Conservation (phyloP, 2,113 vertebrate genomes). For the Psilopogon haemacephalus region DNA sequence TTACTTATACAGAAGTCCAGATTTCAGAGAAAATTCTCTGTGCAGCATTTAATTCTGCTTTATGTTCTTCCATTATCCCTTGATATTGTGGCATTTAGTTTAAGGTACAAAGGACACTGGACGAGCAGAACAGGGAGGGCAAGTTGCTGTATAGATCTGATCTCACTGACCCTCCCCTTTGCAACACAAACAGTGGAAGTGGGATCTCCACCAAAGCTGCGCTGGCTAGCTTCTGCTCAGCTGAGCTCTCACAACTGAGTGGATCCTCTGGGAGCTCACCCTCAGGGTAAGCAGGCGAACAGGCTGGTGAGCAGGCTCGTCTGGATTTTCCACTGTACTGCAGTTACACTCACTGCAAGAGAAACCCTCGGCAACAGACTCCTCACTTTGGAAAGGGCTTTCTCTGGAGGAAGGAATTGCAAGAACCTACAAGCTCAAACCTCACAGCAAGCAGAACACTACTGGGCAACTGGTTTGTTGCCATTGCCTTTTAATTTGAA, state of each 20-base stretch:
- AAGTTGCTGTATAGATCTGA: background rate
- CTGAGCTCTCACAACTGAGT: background rate
- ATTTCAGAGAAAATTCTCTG: background rate
- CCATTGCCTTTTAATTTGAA: background rate
- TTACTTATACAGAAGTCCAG: background rate
- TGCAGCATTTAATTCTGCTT: background rate
- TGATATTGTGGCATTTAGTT: background rate
- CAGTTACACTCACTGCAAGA: background rate
- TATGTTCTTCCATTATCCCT: background rate
- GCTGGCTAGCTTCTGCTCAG: background rate
- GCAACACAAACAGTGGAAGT: background rate
- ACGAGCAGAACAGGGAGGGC: background rate
- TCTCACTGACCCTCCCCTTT: background rate
- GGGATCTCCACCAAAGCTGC: background rate
- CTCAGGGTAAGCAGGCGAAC: background rate
- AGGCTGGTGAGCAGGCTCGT: background rate
- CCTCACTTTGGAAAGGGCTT: background rate
- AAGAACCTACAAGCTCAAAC: background rate
- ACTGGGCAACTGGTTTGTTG: background rate
- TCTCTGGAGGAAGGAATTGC: background rate
- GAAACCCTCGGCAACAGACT: background rate
- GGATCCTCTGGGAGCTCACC: background rate
- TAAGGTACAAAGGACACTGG: background rate
- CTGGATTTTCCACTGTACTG: slow-evolving; percentile 1
- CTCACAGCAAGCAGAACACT: background rate